Base-by-base conservation (phyloP, 2,797 vertebrate genomes). In the Melanotaenia parkinsoni region DNA sequence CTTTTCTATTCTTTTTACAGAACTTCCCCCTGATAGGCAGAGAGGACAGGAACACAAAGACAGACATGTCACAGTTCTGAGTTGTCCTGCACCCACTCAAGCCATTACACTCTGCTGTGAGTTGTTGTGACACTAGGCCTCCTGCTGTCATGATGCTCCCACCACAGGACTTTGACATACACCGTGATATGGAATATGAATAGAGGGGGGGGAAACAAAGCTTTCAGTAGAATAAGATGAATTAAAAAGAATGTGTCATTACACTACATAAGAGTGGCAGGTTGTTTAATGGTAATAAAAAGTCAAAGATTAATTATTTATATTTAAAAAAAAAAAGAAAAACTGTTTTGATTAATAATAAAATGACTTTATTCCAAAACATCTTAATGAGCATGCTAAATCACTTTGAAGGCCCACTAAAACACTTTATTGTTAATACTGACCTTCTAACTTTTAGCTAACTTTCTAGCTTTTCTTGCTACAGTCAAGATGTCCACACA, bases 101-200 rank as follows among this genome's bases (percentile, higher is more conserved):
- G 68, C 45, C 20, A 26, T 56, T 63, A 67, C 72, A 70, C 38
- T 79, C 54, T 60, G 38, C 65, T 63, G 38, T 47, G 67, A 63
- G 22, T 74, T 28, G 62, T 18, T 2, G 9, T 37, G 64, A 64
- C 61, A 65, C 67, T 64, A 12, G 67, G 20, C 30, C 24, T 66
- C 65, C 43, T 62, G 76, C 72, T 76, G 74, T 83, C 74, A 60
- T 40, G 43, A 58, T 78, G 75, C 67, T 54, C 63, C 64, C 22
- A 10, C 63, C 62, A 64, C 37, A 38, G 28, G 56, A 43, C 70
- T 54, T 58, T 74, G 72, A 74, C 62, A 67, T 32, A 47, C 28
- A 40, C 51, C 22, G 43, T 62, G 50, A 69, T 58, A 64, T 66
- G 74, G 72, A 69, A 71, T 58, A 70, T 63, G 50, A 47, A 77